Percentiles rank a stretch among this genome's conserved stretches.
Evolutionary conservation across 2,797 vertebrate species (phyloP).

Genomic region (Alectoris magna): DNA sequence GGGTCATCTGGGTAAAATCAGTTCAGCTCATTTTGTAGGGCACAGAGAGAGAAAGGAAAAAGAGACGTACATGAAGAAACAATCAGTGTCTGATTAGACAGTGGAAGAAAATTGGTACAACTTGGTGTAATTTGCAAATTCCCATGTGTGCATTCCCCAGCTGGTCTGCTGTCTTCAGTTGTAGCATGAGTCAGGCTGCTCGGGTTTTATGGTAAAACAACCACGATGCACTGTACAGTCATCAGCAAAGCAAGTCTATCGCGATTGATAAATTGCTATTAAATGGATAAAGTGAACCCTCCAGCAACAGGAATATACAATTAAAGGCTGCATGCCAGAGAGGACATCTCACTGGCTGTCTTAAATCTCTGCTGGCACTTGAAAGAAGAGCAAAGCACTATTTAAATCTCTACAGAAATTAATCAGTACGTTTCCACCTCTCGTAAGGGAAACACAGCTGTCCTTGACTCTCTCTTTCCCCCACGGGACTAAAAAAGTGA

Average conservation of each 20-base stretch:
- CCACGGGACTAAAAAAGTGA: neutral
- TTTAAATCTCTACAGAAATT: neutral
- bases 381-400: neutral
- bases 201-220: neutral
- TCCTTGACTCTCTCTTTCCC: neutral
- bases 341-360: neutral
- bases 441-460: neutral
- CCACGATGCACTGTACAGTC: neutral
- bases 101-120: neutral
- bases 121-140: neutral
- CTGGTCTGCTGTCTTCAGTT: neutral
- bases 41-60: neutral
- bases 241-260: neutral
- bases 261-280: neutral
- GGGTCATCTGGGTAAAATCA: conserved; percentile 5
- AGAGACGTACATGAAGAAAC: neutral
- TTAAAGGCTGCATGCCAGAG: neutral
- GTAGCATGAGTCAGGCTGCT: neutral
- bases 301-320: neutral
- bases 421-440: neutral
- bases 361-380: neutral
- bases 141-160: neutral
- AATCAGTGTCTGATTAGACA: conserved; percentile 8
- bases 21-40: neutral
- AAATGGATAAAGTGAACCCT: neutral